Evolutionary conservation across 2,888 invertebrate genomes (phyloP), one percentile per base, ranked within the genome.

Genomic region (Nomada flava): DNA sequence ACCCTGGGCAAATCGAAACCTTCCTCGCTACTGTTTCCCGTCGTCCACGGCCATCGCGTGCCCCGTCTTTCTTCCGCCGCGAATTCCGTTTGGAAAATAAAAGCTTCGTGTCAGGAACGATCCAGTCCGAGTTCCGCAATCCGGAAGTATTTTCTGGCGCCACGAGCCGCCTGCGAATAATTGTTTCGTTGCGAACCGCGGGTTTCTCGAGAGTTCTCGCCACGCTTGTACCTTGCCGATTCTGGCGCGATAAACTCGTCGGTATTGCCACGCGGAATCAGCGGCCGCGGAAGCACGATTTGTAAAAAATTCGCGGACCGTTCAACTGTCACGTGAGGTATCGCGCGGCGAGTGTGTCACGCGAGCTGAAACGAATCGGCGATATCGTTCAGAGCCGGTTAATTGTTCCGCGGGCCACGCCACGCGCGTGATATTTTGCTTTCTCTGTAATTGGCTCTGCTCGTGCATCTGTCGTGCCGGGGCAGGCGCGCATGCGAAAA

Each of bases 351-450:
- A 74, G 60, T 29, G 47, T 59, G 86, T 87, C 87, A 87, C 87
- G 86, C 88, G 86, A 88, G 44, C 71, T 72, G 69, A 74, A 86
- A 80, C 79, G 85, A 80, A 86, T 79, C 74, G 72, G 82, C 83
- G 82, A 82, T 83, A 82, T 72, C 74, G 81, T 80, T 62, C 44
- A 57, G 75, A 29, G 29, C 29, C 63, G 75, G 65, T 83, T 88
- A 88, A 88, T 88, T 86, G 82, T 79, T 67, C 62, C 59, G 26
- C 72, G 75, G 64, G 82, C 72, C 26, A 29, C 73, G 18, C 59
- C 42, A 74, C 72, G 70, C 70, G 67, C 67, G 69, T 72, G 68
- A 70, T 67, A 75, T 29, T 59, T 29, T 73, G 76, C 76, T 83
- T 76, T 78, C 65, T 57, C 73, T 29, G 26, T 59, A 75, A 74